These are phyloP conservation scores for Myotis yumanensis DNA, from an alignment of 2,113 vertebrate species.

Conservation along the genomic window DNA sequence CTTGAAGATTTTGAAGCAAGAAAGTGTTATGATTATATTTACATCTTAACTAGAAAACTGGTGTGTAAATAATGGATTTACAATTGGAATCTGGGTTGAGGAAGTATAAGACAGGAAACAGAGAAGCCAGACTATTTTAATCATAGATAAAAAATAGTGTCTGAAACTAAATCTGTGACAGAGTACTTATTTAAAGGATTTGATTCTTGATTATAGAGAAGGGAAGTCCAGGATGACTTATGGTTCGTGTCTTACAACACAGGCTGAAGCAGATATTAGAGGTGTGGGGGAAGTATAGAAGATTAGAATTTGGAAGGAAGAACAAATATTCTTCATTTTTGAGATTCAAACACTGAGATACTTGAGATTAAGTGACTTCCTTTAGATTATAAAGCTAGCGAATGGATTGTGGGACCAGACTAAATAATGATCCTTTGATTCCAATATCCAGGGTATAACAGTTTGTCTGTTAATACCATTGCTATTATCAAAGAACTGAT, in stretches of 20 bases:
- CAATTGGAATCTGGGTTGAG: neutral
- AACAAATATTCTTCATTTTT: neutral
- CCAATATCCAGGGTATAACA: neutral
- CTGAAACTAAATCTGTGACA: neutral
- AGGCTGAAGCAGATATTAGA: neutral
- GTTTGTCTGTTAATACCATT: neutral
- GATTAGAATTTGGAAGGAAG: neutral
- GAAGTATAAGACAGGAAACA: neutral
- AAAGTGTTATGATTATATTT: neutral
- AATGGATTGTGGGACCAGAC: neutral
- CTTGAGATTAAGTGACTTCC: neutral
- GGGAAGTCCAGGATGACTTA: neutral
- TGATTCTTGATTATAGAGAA: neutral
- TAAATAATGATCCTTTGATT: neutral
- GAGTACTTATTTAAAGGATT: neutral
- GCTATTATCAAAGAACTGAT: neutral
- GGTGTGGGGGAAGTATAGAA: neutral
- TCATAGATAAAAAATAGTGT: neutral
- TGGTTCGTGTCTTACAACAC: neutral
- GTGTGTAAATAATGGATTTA: neutral
- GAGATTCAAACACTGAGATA: neutral
- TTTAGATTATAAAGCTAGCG: neutral
- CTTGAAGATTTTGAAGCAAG: neutral
- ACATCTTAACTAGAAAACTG: neutral
- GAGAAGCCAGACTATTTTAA: neutral